Percentiles rank a stretch among this genome's conserved stretches.
Conservation (phyloP, 1,140 invertebrate species). For the Brachionus rubens region DNA sequence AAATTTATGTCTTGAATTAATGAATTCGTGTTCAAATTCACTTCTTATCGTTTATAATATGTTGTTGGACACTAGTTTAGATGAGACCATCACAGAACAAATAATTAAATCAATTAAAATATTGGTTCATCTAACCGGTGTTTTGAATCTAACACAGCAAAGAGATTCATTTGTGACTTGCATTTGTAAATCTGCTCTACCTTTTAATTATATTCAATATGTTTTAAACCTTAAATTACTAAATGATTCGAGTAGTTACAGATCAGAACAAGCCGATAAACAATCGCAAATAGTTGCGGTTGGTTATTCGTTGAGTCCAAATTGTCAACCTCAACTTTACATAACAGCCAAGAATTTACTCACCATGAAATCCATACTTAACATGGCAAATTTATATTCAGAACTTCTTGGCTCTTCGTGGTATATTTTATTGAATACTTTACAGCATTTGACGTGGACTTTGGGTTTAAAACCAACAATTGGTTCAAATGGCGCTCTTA, state of each 20-base stretch:
- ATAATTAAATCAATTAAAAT: conserved; percentile 85
- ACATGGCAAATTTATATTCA: conserved; percentile 16
- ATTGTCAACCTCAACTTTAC: background rate
- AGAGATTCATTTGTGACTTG: conserved; percentile 88
- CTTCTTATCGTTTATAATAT: conserved; percentile 12
- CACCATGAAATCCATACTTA: conserved; percentile 38
- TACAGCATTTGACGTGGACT: conserved; percentile 91
- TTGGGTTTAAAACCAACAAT: conserved; percentile 86
- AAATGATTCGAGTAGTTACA: background rate
- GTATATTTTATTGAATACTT: conserved; percentile 26
- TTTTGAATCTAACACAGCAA: conserved; percentile 69
- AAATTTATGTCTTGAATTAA: background rate
- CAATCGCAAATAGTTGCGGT: conserved; percentile 39
- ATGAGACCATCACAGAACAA: conserved; percentile 81
- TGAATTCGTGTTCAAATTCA: background rate
- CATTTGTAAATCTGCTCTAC: conserved; percentile 87
- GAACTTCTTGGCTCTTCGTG: conserved; percentile 36
- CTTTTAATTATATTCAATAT: conserved; percentile 92
- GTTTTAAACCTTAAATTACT: conserved; percentile 66
- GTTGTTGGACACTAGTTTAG: conserved; percentile 67
- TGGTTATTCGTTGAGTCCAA: background rate
- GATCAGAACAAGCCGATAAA: conserved; percentile 11
- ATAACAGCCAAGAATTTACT: conserved; percentile 45
- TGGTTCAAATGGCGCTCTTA: conserved; percentile 66
- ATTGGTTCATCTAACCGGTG: conserved; percentile 75